Percentiles rank a stretch among this genome's conserved stretches.
Evolutionary conservation across 2,797 vertebrate genomes (phyloP).

Genomic region (Etheostoma nigrum): DNA sequence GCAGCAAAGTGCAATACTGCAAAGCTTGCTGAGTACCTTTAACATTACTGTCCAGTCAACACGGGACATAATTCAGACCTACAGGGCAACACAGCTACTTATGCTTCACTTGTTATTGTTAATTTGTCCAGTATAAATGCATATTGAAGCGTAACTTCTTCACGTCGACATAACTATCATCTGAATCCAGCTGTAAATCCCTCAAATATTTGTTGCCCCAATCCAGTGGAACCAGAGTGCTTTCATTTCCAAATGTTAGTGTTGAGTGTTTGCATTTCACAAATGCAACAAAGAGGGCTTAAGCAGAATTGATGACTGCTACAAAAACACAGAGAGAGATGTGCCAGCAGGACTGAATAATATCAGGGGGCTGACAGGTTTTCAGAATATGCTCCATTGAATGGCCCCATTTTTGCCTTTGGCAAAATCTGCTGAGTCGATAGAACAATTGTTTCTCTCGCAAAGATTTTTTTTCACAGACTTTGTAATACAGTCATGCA

Average conservation of each 20-base stretch:
- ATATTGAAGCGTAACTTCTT: slow-evolving; percentile 42
- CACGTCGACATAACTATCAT: slow-evolving; percentile 21
- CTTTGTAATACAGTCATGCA: slow-evolving; percentile 49
- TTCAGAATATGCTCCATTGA: slow-evolving; percentile 69
- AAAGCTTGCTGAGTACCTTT: slow-evolving; percentile 16
- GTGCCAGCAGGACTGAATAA: slow-evolving; percentile 71
- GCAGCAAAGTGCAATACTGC: slow-evolving; percentile 14
- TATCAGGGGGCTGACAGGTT: slow-evolving; percentile 69
- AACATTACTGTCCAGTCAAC: slow-evolving; percentile 28
- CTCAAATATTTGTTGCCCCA: slow-evolving; percentile 35
- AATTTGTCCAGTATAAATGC: slow-evolving; percentile 37
- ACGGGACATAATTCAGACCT: slow-evolving; percentile 19
- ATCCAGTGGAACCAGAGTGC: slow-evolving; percentile 37
- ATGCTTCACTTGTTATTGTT: slow-evolving; percentile 13
- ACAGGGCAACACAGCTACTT: slow-evolving; percentile 32
- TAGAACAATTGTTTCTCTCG: slow-evolving; percentile 69
- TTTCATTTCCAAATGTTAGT: slow-evolving; percentile 69
- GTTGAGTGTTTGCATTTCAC: slow-evolving; percentile 67
- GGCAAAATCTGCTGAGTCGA: slow-evolving; percentile 75
- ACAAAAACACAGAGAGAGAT: slow-evolving; percentile 66
- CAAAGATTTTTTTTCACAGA: slow-evolving; percentile 62
- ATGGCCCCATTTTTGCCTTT: slow-evolving; percentile 72
- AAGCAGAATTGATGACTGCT: slow-evolving; percentile 75
- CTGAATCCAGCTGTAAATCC: slow-evolving; percentile 52
- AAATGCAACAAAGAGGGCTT: slow-evolving; percentile 73